phyloP scores from a whole-genome alignment of 1,140 invertebrate species.

The Drosophila littoralis region DNA sequence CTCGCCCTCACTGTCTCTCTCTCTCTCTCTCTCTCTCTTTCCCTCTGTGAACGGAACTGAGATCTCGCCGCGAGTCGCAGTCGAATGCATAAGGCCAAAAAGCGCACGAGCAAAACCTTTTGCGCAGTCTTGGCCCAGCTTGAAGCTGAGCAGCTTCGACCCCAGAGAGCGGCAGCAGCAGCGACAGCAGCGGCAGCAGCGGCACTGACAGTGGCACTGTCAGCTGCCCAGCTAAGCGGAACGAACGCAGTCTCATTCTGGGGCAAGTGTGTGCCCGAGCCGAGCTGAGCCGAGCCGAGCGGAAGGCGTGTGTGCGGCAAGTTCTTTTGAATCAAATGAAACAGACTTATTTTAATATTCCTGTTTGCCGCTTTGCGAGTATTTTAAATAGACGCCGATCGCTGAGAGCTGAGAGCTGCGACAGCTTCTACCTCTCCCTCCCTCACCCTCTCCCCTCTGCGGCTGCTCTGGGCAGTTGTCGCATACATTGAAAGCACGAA shows the following conservation, averaged over 20 bases:
- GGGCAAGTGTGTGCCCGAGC: slow-evolving; percentile 25
- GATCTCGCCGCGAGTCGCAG: slow-evolving; percentile 28
- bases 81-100: slow-evolving; percentile 72
- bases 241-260: slow-evolving; percentile 57
- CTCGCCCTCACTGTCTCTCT: background rate
- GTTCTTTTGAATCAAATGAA: slow-evolving; percentile 80
- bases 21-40: slow-evolving; percentile 11
- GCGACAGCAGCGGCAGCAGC: background rate
- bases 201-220: slow-evolving; percentile 37
- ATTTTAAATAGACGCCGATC: slow-evolving; percentile 24
- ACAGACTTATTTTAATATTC: slow-evolving; percentile 80
- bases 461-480: slow-evolving; percentile 18
- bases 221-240: slow-evolving; percentile 78
- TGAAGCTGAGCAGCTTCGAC: slow-evolving; percentile 31
- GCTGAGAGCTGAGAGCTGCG: slow-evolving; percentile 11
- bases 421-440: background rate
- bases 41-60: slow-evolving; percentile 43
- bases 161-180: slow-evolving; percentile 54
- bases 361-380: slow-evolving; percentile 29
- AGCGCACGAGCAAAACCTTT: slow-evolving; percentile 73
- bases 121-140: slow-evolving; percentile 68
- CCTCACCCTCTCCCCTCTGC: slow-evolving; percentile 10
- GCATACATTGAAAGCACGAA: slow-evolving; percentile 33
- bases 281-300: slow-evolving; percentile 34
- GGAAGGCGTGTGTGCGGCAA: slow-evolving; percentile 53